These are phyloP conservation scores for Botia almorhae DNA, from an alignment of 2,797 vertebrate species.

Conservation along the genomic window DNA sequence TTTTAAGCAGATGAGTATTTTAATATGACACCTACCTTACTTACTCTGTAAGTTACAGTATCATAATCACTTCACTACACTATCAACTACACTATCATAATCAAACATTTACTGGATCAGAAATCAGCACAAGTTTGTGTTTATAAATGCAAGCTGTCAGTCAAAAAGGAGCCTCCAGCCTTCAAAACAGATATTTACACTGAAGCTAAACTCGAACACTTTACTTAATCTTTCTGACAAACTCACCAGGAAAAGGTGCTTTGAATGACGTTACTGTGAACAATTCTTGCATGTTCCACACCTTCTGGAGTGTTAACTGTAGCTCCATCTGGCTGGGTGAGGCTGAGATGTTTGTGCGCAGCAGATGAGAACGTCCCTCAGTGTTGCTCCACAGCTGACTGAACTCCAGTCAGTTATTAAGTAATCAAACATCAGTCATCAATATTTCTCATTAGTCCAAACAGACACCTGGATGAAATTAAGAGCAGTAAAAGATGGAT, in stretches of 20 bases:
- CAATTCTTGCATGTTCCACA: not conserved
- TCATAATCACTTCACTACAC: too few relatives aligned
- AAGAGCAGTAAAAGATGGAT: slow-evolving; percentile 67
- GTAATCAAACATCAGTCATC: slow-evolving; percentile 59
- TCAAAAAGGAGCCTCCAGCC: not conserved
- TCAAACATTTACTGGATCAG: not conserved
- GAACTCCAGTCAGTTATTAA: slow-evolving; percentile 57
- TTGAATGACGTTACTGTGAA: slow-evolving; percentile 4
- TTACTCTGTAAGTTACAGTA: too few relatives aligned
- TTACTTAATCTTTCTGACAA: slow-evolving; percentile 12
- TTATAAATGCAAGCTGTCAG: slow-evolving; percentile 3
- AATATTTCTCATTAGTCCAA: slow-evolving; percentile 52
- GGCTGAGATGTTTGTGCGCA: not conserved
- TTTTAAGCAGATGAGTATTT: too few relatives aligned
- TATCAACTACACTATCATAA: too few relatives aligned
- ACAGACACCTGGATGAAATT: slow-evolving; percentile 64
- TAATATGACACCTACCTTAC: too few relatives aligned
- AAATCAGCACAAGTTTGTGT: not conserved
- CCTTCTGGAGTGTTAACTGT: slow-evolving; percentile 21
- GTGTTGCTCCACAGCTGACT: slow-evolving; percentile 31
- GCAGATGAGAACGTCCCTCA: slow-evolving; percentile 30
- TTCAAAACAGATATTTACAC: not conserved
- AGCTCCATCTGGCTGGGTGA: slow-evolving; percentile 23
- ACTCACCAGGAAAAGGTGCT: not conserved
- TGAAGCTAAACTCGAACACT: not conserved